Conservation (phyloP, 1,140 invertebrate species). For the Portunus trituberculatus region DNA sequence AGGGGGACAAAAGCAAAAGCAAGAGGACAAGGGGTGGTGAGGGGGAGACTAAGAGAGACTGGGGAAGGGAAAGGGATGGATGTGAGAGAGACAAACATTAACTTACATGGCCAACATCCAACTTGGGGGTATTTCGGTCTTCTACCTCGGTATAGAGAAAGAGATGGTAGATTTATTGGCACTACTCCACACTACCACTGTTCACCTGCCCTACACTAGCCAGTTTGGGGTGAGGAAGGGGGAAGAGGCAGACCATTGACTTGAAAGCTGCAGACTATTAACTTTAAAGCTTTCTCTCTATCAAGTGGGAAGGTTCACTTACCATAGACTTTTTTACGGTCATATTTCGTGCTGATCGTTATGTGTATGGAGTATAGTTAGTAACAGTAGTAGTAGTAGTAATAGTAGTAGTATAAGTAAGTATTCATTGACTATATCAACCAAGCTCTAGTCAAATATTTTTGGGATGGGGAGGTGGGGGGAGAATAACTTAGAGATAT, state of each 20-base stretch:
- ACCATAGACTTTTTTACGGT: slow-evolving; percentile 50
- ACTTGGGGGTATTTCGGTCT: slow-evolving; percentile 71
- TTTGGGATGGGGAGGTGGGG: neutral
- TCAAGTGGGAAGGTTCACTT: slow-evolving; percentile 50
- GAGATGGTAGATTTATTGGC: slow-evolving; percentile 59
- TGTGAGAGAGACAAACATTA: slow-evolving; percentile 46
- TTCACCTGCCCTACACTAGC: slow-evolving; percentile 32
- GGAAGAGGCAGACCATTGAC: slow-evolving; percentile 25
- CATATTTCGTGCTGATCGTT: slow-evolving; percentile 60
- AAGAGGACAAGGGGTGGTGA: neutral
- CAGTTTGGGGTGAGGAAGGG: slow-evolving; percentile 4
- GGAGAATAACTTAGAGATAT: neutral
- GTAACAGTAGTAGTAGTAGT: too few relatives aligned
- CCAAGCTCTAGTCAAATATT: slow-evolving; percentile 41
- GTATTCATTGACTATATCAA: slow-evolving; percentile 43
- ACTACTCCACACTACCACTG: slow-evolving; percentile 49
- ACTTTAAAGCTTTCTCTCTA: slow-evolving; percentile 25
- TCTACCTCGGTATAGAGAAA: slow-evolving; percentile 74
- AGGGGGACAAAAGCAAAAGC: neutral
- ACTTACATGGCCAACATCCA: slow-evolving; percentile 74
- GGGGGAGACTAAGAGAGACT: neutral
- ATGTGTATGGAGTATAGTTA: neutral
- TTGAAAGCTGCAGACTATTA: too few relatives aligned
- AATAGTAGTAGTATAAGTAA: neutral
- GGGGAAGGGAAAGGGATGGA: neutral